phyloP scores from a whole-genome alignment of 2,797 vertebrate species.

The Decapterus maruadsi region DNA sequence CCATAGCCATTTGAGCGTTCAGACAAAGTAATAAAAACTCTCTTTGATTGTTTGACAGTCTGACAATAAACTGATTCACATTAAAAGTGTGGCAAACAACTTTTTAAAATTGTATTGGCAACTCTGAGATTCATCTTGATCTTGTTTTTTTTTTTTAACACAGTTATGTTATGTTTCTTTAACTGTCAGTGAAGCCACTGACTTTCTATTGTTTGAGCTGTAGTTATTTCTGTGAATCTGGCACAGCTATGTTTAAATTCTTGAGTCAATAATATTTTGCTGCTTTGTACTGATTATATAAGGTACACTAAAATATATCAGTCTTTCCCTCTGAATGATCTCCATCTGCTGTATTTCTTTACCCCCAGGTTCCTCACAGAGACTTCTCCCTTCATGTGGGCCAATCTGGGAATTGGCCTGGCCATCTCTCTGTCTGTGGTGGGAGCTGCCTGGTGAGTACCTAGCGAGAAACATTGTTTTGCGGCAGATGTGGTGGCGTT shows the following conservation, averaged over 20 bases:
- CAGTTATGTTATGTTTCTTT: background rate
- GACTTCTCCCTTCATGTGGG: conserved; percentile 99
- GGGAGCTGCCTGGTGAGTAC: conserved; percentile 96
- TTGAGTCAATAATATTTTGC: background rate
- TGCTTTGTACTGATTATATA: background rate
- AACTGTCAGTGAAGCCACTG: background rate
- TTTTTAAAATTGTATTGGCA: background rate
- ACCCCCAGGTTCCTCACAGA: conserved; percentile 94
- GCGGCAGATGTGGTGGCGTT: background rate
- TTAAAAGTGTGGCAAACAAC: background rate
- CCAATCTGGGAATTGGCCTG: conserved; percentile 95
- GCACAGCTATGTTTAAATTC: background rate
- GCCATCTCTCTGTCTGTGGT: conserved; percentile 98
- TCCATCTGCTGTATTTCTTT: conserved; percentile 10
- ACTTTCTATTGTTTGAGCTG: no score
- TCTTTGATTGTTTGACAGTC: background rate
- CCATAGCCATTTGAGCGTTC: background rate
- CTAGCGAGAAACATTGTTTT: background rate
- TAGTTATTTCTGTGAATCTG: no score
- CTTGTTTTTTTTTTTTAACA: background rate
- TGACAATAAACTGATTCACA: background rate
- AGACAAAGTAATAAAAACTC: background rate
- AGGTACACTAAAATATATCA: background rate
- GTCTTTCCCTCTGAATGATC: background rate
- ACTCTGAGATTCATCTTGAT: background rate